Percentiles rank a stretch among this genome's conserved stretches.
These are phyloP conservation scores for Arremon brunneinucha DNA, from an alignment of 2,797 vertebrate genomes.

Conservation along the genomic window DNA sequence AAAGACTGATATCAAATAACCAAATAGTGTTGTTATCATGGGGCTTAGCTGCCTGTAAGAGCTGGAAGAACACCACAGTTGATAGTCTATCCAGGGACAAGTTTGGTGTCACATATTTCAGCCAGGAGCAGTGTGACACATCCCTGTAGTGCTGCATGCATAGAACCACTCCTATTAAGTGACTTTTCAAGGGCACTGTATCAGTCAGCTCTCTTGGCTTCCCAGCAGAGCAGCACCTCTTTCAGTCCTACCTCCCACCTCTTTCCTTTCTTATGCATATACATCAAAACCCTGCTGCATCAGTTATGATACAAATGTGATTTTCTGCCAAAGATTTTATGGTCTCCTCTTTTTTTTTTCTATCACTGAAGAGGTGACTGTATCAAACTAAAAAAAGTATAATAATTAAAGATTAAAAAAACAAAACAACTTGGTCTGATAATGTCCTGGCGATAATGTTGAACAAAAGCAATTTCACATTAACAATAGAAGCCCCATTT, in stretches of 20 bases:
- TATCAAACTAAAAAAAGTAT: neutral
- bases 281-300: neutral
- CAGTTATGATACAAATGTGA: neutral
- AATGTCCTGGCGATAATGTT: neutral
- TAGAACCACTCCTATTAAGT: neutral
- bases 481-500: neutral
- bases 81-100: neutral
- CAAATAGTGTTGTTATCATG: neutral
- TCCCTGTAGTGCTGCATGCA: neutral
- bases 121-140: neutral
- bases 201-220: neutral
- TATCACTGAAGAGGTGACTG: neutral
- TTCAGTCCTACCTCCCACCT: neutral
- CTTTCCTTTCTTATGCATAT: neutral
- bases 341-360: neutral
- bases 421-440: neutral
- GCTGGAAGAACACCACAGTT: neutral
- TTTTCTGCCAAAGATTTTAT: neutral
- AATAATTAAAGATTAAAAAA: neutral
- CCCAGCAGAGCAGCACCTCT: neutral
- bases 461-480: neutral
- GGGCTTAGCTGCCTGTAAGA: neutral
- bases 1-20: neutral
- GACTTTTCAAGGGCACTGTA: neutral
- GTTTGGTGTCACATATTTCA: neutral